Conservation (phyloP, 2,888 invertebrate genomes). For the Polydrusus pterygomalis region DNA sequence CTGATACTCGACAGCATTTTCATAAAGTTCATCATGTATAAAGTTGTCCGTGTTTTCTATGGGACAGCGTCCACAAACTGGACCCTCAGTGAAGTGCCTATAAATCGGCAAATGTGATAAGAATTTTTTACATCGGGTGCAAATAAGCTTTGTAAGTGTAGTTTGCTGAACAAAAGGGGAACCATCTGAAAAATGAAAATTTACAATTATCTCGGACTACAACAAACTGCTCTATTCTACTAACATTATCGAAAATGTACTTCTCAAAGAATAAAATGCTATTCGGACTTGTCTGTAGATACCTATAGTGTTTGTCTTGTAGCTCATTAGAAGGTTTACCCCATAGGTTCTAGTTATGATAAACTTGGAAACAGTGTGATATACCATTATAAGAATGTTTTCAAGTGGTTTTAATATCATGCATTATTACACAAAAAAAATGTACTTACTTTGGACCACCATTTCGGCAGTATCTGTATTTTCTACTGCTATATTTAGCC, state of each 20-base stretch:
- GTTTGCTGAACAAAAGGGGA: slow-evolving; percentile 24
- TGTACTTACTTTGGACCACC: not conserved
- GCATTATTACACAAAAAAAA: not conserved
- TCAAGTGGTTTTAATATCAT: no score
- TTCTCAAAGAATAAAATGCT: no score
- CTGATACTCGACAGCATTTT: slow-evolving; percentile 60
- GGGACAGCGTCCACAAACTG: slow-evolving; percentile 65
- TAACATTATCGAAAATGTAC: no score
- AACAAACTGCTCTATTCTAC: no score
- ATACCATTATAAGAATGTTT: no score
- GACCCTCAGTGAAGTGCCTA: slow-evolving; percentile 53
- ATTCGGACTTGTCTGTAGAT: no score
- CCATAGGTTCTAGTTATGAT: no score
- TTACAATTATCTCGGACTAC: no score
- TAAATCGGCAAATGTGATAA: slow-evolving; percentile 64
- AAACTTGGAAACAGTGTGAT: no score
- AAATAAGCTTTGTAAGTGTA: slow-evolving; percentile 59
- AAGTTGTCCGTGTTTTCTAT: slow-evolving; percentile 57
- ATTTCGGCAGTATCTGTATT: not conserved
- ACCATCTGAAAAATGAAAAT: slow-evolving; percentile 22
- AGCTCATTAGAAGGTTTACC: no score
- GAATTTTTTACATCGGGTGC: slow-evolving; percentile 62
- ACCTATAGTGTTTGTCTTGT: no score
- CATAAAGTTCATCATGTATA: slow-evolving; percentile 62
- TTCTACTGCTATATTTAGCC: not conserved